phyloP scores from a whole-genome alignment of 2,888 invertebrate genomes.

The Podotricha telesiphe region DNA sequence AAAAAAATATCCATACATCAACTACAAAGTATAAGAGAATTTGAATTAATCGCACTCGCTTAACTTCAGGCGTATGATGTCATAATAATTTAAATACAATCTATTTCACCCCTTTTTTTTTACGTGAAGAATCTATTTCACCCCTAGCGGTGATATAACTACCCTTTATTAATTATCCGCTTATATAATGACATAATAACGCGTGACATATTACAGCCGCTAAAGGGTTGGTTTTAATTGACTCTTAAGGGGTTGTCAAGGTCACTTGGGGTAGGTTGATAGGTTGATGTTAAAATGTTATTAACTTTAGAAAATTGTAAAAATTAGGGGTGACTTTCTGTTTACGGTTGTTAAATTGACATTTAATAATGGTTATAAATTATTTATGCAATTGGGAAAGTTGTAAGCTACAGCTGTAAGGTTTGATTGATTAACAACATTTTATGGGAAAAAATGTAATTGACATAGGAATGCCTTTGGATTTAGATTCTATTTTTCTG shows the following conservation, averaged over 20 bases:
- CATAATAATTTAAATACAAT: conserved; percentile 11
- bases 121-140: conserved; percentile 19
- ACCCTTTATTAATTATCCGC: conserved; percentile 35
- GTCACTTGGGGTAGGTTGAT: conserved; percentile 35
- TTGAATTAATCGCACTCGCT: too few relatives aligned
- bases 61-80: too few relatives aligned
- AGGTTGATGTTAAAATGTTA: conserved; percentile 27
- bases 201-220: conserved; percentile 38
- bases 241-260: conserved; percentile 33
- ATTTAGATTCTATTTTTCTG: too few relatives aligned
- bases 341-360: conserved; percentile 12
- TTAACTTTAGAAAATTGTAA: conserved; percentile 12
- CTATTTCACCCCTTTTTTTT: conserved; percentile 24
- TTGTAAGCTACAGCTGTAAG: too few relatives aligned
- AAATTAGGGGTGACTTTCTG: conserved; percentile 11
- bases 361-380: background rate
- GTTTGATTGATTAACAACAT: too few relatives aligned
- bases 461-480: too few relatives aligned
- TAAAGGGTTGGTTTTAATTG: conserved; percentile 39
- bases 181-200: conserved; percentile 40
- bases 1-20: too few relatives aligned
- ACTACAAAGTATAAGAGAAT: too few relatives aligned
- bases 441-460: too few relatives aligned
- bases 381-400: background rate
- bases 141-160: conserved; percentile 45